Base-by-base conservation (phyloP, 2,113 vertebrate genomes). In the Carassius auratus region DNA sequence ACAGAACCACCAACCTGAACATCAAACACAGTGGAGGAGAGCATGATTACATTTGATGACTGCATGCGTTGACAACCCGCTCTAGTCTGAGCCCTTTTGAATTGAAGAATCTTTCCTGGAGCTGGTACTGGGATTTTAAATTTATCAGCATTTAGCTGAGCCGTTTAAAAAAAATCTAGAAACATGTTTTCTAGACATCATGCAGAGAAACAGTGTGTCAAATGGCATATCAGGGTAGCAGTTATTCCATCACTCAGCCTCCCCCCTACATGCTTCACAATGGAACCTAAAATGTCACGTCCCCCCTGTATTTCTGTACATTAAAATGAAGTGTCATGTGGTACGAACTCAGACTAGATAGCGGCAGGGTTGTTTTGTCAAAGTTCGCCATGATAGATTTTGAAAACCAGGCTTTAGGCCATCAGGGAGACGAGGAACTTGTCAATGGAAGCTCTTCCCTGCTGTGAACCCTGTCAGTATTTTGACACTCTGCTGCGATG, bases 371-470 rank as follows among this genome's bases (percentile, higher is more conserved):
- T 69, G n/a, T 76, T 64, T 75, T 42, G 73, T 4, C 8, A 38
- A 66, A 15, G 57, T 87, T 82, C 71, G 33, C 19, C 36, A 12
- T 75, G 45, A 68, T 64, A 55, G 64, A 83, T 88, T 45, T 21
- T 50, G 69, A 76, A 45, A 83, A 79, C 4, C 23, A 10, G 64
- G 75, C 33, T 73, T 83, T 80, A 38, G 50, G 36, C 57, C 84
- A 52, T 48, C 50, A 76, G 36, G 62, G 61, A 68, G 45, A 71
- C 8, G 12, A 52, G 71, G 61, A 74, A 66, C 26, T 55, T 87
- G 78, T 85, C 83, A 85, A 73, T 61, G 71, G 23, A 78, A 80
- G 17, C 23, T 62, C 80, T 80, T 83, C 57, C 84, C 76, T 57
- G 59, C 75, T 80, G 71, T 73, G 68, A 83, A 69, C 38, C 59